Conservation (phyloP, 2,888 invertebrate genomes). For the Oasisia sp. region DNA sequence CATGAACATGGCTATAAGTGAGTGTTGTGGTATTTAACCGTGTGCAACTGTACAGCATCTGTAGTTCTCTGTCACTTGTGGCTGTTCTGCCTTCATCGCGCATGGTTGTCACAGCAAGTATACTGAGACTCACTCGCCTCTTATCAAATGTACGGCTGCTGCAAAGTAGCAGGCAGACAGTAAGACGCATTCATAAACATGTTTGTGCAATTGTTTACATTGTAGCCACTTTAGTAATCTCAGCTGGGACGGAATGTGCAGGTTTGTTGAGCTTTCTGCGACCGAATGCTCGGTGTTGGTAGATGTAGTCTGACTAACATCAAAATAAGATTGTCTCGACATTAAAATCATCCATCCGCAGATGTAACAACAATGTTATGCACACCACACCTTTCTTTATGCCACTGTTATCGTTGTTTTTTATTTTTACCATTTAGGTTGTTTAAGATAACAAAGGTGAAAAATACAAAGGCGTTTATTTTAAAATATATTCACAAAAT, state of each 20-base stretch:
- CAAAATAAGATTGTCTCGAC: not conserved
- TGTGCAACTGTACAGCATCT: not conserved
- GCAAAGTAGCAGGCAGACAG: not conserved
- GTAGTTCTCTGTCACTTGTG: not conserved
- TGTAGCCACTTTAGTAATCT: conserved; percentile 17
- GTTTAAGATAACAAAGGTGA: not conserved
- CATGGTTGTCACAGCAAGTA: conserved; percentile 12
- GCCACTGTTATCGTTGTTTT: not conserved
- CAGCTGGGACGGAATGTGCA: not conserved
- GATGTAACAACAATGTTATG: not conserved
- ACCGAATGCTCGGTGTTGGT: conserved; percentile 6
- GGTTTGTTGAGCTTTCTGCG: not conserved
- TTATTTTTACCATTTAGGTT: not conserved
- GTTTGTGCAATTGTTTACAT: not conserved
- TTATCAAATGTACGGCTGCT: not conserved
- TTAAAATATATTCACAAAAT: not conserved
- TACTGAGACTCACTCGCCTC: not conserved
- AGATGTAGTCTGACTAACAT: not conserved
- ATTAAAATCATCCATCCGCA: not conserved
- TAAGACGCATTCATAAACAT: not conserved
- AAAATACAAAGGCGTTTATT: not conserved
- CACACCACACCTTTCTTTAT: not conserved
- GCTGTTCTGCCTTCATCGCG: not conserved
- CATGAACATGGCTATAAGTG: not conserved
- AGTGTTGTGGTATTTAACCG: not conserved